Base-by-base conservation (phyloP, 2,888 invertebrate species). In the Aplocera efformata region DNA sequence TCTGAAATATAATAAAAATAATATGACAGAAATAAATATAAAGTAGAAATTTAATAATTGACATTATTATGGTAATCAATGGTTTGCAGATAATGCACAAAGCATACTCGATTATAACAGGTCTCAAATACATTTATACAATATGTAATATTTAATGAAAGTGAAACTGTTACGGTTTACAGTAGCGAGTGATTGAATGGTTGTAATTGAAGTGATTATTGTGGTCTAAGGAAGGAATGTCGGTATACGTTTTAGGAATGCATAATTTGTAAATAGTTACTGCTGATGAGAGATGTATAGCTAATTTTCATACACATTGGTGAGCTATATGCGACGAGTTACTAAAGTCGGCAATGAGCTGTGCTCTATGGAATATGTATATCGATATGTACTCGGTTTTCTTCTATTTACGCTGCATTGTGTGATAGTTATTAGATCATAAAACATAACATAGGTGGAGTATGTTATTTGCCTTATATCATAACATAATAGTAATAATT, bases 211-310 rank as follows among this genome's bases (percentile, higher is more conserved):
- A 48, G 42, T 56, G 43, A 58, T 58, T 47, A 40, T 47, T 37
- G 33, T 42, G 47, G 35, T 43, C 35, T 55, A 56, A 50, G 42
- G 29, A 49, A 48, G 56, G 53, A 60, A 60, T 63, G 59, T 62
- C 63, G 66, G 80, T 81, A 80, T 80, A 81, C 78, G 79, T 69
- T 63, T 60, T 72, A 73, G 64, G 61, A 57, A 68, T 37, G 58
- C 56, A 67, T 63, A 60, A 60, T 63, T 48, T 67, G 63, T 68
- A 69, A 55, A 67, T 72, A 71, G 24, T 60, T 43, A 44, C 39
- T 50, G 37, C 20, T 39, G 44, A 22, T 29, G 22, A 29, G 25
- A 33, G 29, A 28, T 30, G 20, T 21, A 32, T 22, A 21, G 8
- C 8, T 10, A 33, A 10, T 28, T 22, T n/a, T n/a, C 13, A 24